Conservation (phyloP, 1,140 invertebrate species). For the Bombus huntii region DNA sequence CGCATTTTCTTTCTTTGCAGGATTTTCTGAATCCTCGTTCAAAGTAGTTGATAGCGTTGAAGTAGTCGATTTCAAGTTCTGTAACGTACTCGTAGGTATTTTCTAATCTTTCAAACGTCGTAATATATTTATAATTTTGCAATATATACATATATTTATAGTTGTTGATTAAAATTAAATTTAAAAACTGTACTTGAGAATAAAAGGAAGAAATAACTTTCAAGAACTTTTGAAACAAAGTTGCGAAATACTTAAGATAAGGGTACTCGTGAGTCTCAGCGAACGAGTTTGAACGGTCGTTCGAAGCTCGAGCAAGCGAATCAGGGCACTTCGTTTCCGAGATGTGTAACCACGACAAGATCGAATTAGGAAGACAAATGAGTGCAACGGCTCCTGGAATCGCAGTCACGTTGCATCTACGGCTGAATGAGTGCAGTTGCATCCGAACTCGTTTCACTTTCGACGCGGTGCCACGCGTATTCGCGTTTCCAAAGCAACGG, state of each 20-base stretch:
- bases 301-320: neutral
- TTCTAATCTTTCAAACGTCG: neutral
- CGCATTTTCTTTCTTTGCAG: too few species aligned
- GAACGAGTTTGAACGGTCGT: neutral
- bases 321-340: neutral
- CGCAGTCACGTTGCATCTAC: conserved; percentile 21
- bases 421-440: conserved; percentile 26
- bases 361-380: conserved; percentile 11
- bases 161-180: neutral
- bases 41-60: too few species aligned
- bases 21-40: too few species aligned
- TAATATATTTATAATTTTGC: neutral
- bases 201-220: neutral
- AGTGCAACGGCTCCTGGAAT: neutral
- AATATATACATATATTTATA: neutral
- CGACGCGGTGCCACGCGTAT: neutral
- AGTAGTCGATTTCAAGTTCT: neutral
- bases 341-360: neutral
- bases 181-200: neutral
- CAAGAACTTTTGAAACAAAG: too few species aligned
- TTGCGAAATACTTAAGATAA: too few species aligned
- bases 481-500: conserved; percentile 45
- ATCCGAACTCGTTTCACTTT: conserved; percentile 52
- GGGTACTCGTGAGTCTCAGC: neutral
- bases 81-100: neutral